Base-by-base conservation (phyloP, 2,888 invertebrate genomes). In the Tyria jacobaeae region DNA sequence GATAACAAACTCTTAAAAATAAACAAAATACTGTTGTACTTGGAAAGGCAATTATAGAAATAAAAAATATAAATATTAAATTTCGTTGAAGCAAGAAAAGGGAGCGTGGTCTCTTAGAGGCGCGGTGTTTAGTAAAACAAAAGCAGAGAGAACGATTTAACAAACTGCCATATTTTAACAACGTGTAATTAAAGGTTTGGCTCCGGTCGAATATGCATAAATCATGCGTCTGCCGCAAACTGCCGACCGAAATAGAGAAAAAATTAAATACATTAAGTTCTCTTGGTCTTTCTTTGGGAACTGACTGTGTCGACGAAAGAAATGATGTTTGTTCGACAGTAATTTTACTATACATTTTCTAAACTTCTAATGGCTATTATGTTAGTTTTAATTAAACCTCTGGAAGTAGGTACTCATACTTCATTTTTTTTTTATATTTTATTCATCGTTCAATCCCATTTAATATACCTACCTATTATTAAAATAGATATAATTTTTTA, bases 151-250 rank as follows among this genome's bases (percentile, higher is more conserved):
- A 91, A 91, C 89, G 88, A 90, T 93, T 91, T 93, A 93, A 94
- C 93, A 92, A 93, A 93, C 94, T 93, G 94, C 92, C 93, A 94
- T 94, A 94, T 94, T 92, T 94, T 94, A 94, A 94, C 94, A 94
- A 94, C 94, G 86, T 92, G 90, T 94, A 94, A 94, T 94, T 94
- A 94, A 94, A 94, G 94, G 93, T 92, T 92, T 90, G 91, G 91
- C 88, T 86, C 88, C 88, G 87, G 87, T 91, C 89, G 91, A 86
- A 92, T 92, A 92, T 94, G 94, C 94, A 94, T 94, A 94, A 94
- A 94, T 94, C 94, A 94, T 91, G 85, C 86, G 87, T 89, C 89
- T 88, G 92, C 92, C 83, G 92, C 92, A 87, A 93, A 92, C 93
- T 91, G 89, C 90, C 89, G 91, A 87, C 92, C 92, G 91, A 94